Evolutionary conservation across 2,888 invertebrate genomes (phyloP), one percentile per base, ranked within the genome.

Genomic region (Nymphalis polychloros): DNA sequence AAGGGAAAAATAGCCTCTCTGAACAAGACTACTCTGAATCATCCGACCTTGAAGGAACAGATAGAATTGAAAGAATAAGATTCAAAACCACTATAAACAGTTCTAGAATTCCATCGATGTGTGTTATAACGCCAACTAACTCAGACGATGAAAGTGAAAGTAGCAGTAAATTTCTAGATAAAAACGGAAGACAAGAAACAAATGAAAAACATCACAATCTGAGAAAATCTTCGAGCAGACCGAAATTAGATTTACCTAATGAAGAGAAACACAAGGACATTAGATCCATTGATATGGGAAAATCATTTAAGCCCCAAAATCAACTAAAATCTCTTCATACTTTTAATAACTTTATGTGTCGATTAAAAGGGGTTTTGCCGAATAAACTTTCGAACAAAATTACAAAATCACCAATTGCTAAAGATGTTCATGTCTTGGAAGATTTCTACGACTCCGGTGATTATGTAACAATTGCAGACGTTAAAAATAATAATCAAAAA

Each of bases 71-170:
- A 86, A 93, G 97, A 76, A 96, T 97, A 73, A 93, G 97, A 71
- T 95, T 95, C 55, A 98, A 97, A 89, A 98, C 97, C 0, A 96
- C 96, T 1, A 96, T 98, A 55, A 97, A 96, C 80, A 96, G 96
- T 63, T 96, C 96, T 76, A 94, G 97, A 76, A 98, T 98, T 81
- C 98, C 98, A 1, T 97, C 97, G 7, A 96, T 98, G 96, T 98
- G 97, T 86, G 97, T 97, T 3, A 97, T 97, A 62, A 97, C 97
- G 19, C 97, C 97, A 6, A 95, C 96, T 0, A 96, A 96, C 71
- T 97, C 97, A 73, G 97, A 97, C 77, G 97, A 97, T 79, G 97
- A 97, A 84, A 95, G 95, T 74, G 93, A 94, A 82, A 82, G 79
- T 49, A 87, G 86, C 76, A 81, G 79, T 68, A 90, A 87, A 80